Percentiles rank a stretch among this genome's conserved stretches.
phyloP scores from a whole-genome alignment of 2,888 invertebrate species.

The Coremacera marginata region DNA sequence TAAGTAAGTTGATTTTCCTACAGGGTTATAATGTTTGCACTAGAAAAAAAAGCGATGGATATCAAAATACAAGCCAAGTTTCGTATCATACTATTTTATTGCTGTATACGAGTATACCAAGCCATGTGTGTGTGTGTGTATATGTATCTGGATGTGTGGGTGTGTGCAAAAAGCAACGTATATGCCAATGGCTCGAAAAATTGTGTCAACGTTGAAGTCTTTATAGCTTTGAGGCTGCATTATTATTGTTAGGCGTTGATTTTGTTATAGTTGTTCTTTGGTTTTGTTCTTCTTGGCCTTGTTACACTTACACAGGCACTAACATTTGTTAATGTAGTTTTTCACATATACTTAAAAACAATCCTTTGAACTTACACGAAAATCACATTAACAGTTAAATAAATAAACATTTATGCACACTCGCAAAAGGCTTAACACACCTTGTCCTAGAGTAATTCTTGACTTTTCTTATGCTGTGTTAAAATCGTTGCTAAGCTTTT shows the following conservation, averaged over 20 bases:
- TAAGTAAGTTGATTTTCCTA: no score
- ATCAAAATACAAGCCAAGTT: no score
- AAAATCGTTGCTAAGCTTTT: no score
- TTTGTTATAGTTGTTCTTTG: not conserved
- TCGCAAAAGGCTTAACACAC: not conserved
- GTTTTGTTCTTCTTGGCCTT: not conserved
- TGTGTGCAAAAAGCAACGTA: constrained; percentile 32
- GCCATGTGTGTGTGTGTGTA: constrained; percentile 30
- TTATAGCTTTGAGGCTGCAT: constrained; percentile 7
- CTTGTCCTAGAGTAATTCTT: no score
- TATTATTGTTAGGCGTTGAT: not conserved
- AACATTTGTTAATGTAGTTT: not conserved
- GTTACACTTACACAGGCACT: not conserved
- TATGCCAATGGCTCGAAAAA: constrained; percentile 17
- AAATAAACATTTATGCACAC: not conserved
- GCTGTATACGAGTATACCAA: no score
- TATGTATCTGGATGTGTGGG: constrained; percentile 34
- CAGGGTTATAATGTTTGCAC: no score
- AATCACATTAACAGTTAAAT: not conserved
- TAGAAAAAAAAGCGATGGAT: no score
- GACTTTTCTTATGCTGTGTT: no score
- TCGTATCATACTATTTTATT: no score
- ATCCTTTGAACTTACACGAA: not conserved
- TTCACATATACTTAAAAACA: not conserved
- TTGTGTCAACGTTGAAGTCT: constrained; percentile 18